phyloP scores from a whole-genome alignment of 1,140 invertebrate genomes.

The Plectrocnemia conspersa region DNA sequence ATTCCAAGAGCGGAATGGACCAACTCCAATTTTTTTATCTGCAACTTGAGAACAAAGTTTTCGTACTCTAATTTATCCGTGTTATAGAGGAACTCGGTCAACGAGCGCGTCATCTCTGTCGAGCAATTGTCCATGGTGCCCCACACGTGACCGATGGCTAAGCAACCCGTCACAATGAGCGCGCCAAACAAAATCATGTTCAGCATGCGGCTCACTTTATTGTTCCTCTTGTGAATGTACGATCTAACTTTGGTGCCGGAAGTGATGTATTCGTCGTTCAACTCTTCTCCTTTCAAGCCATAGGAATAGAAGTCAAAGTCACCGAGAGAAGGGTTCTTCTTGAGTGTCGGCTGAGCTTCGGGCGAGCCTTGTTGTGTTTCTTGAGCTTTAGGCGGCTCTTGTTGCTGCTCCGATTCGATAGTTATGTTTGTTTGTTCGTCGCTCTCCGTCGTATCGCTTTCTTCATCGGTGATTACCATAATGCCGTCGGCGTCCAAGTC shows the following conservation, averaged over 20 bases:
- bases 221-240: conserved; percentile 50
- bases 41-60: conserved; percentile 42
- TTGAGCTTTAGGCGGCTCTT: no score
- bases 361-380: no score
- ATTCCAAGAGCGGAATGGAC: not conserved
- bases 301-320: not conserved
- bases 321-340: not conserved
- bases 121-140: conserved; percentile 47
- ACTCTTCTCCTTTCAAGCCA: conserved; percentile 22
- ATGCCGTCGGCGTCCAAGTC: conserved; percentile 30
- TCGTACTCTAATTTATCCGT: conserved; percentile 50
- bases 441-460: conserved; percentile 16
- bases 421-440: conserved; percentile 5
- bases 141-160: conserved; percentile 51
- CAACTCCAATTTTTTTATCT: conserved; percentile 30
- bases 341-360: not conserved
- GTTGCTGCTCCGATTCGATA: no score
- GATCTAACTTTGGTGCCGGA: conserved; percentile 43
- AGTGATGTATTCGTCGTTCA: conserved; percentile 35
- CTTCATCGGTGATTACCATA: conserved; percentile 30
- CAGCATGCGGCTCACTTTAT: conserved; percentile 45
- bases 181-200: conserved; percentile 48
- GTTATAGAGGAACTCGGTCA: conserved; percentile 48
- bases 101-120: conserved; percentile 39
- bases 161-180: conserved; percentile 46